Base-by-base conservation (phyloP, 2,797 vertebrate species). In the Chiroxiphia lanceolata region DNA sequence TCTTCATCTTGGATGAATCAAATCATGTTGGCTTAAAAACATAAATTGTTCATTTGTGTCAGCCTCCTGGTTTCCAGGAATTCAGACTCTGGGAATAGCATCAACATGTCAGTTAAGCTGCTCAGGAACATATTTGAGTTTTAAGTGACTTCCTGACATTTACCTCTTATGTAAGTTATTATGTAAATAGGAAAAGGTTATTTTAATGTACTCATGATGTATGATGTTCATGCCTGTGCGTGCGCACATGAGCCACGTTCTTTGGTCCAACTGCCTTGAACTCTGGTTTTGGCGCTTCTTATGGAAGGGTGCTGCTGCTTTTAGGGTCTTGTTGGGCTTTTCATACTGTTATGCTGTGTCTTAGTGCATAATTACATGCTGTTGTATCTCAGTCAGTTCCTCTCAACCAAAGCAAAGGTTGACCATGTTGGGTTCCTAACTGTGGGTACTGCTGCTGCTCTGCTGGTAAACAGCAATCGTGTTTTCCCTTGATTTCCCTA, bases 91-190 rank as follows among this genome's bases (percentile, higher is more conserved):
- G 51, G 84, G 51, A 87, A 77, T 86, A 96, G 76, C 57, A 81
- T 56, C 64, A 70, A 56, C 79, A 69, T 70, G 69, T 69, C 78
- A 71, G 65, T 94, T 95, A 94, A 87, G 47, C 78, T 64, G 29
- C 90, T 95, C 87, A 76, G 72, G 61, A 96, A 82, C 34, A 79
- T 86, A 29, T 60, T 90, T 78, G 79, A 78, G 56, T 93, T 95
- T 90, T 71, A 91, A 80, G 83, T 65, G 81, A 85, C 53, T 93
- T 94, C 65, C 83, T 91, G 80, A 91, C 83, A 76, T 93, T 94
- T 95, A 40, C 57, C 65, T 89, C 53, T 96, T 91, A 87, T 36
- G 45, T 89, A 89, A 89, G 51, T 77, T 61, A 20, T 89, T 86
- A 78, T 44, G 31, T 86, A 92, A 76, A 83, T 47, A 78, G 31